These are phyloP conservation scores for Heliconius ethilla DNA, from an alignment of 2,888 invertebrate genomes.

Conservation along the genomic window DNA sequence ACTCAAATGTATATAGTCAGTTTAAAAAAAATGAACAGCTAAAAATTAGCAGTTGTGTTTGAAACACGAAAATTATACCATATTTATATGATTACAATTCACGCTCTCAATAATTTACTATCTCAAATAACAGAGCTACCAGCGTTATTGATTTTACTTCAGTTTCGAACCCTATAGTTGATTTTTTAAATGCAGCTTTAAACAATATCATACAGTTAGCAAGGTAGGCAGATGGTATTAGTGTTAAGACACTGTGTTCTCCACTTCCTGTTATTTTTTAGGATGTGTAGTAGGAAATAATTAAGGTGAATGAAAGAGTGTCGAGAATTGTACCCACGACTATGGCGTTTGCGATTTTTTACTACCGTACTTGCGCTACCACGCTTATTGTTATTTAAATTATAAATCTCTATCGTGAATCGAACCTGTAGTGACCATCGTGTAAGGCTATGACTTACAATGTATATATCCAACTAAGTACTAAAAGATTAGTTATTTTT, in stretches of 20 bases:
- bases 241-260: no score
- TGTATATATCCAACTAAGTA: neutral
- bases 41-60: neutral
- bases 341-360: no score
- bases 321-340: no score
- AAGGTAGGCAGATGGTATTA: no score
- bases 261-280: no score
- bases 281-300: no score
- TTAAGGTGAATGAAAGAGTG: no score
- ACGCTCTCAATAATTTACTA: conserved; percentile 10
- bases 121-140: conserved; percentile 27
- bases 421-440: neutral
- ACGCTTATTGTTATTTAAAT: no score
- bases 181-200: neutral
- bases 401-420: no score
- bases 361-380: no score
- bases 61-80: conserved; percentile 1
- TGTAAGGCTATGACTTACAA: neutral
- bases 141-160: conserved; percentile 18
- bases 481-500: neutral
- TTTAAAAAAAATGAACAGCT: neutral
- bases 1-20: neutral
- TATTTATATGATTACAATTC: neutral
- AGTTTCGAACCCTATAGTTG: neutral
- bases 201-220: no score